Evolutionary conservation across 2,113 vertebrate genomes (phyloP), one percentile per base, ranked within the genome.

Genomic region (Solea senegalensis): DNA sequence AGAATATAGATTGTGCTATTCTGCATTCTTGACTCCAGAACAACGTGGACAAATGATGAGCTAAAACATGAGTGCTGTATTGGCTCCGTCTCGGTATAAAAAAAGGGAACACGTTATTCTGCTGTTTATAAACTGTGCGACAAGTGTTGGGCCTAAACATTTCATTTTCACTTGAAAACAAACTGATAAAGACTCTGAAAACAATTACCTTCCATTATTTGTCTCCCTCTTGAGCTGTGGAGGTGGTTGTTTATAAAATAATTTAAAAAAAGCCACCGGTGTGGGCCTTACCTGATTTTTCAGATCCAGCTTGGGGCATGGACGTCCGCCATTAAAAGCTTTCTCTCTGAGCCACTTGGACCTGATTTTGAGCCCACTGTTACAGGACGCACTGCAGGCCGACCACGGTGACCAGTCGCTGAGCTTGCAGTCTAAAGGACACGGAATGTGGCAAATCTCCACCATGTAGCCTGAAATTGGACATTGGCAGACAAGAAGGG

Each of bases 301-400:
- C 70, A 97, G 93, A 89, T 99, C 97, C 85, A 99, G 88, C 76
- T 94, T 96, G 64, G 97, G 97, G 86, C 98, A 99, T 0, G 97
- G 96, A 3, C 97, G 95, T 3, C 98, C 98, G 59, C 96, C 95
- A 40, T 96, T 97, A 81, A 99, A 99, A 5, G 98, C 95, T 81
- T 99, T 99, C 83, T 99, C 96, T 65, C 97, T 95, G 9, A 99
- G 92, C 97, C 97, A 99, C 82, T 93, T 97, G 68, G 95, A 98
- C 65, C 97, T 88, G 75, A 95, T 93, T 89, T 93, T 96, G 73
- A 98, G 86, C 58, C 98, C 97, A 0, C 93, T 92, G 4, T 97
- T 96, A 84, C 96, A 98, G 8, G 95, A 94, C 0, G 94, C 92
- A 78, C 96, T 99, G 93, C 98, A 99, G 48, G 93, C 67, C 0